Conservation (phyloP, 2,797 vertebrate species). For the Gephyroberyx darwinii region DNA sequence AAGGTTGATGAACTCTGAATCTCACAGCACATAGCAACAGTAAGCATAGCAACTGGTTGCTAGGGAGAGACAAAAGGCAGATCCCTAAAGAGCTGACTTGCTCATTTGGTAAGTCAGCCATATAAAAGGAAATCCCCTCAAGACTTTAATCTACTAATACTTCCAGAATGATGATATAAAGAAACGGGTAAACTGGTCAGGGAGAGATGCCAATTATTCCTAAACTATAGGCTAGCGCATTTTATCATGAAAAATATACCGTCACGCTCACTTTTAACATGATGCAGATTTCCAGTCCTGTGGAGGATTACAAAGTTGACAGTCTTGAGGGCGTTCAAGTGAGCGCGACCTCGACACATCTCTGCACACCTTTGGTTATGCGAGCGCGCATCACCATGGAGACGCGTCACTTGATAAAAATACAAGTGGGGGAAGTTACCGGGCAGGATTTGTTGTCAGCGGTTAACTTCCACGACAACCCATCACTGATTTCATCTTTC, state of each 20-base stretch:
- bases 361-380: neutral
- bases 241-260: neutral
- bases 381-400: slow-evolving; percentile 34
- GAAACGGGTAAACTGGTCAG: slow-evolving; percentile 12
- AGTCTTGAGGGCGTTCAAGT: neutral
- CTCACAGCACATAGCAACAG: slow-evolving; percentile 68
- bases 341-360: neutral
- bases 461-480: neutral
- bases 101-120: slow-evolving; percentile 82
- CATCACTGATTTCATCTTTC: neutral
- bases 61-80: slow-evolving; percentile 80
- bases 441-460: neutral
- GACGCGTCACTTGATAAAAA: slow-evolving; percentile 29
- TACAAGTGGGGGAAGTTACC: neutral
- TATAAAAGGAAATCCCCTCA: slow-evolving; percentile 81
- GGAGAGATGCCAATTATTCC: neutral
- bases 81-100: slow-evolving; percentile 76
- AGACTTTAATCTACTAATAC: slow-evolving; percentile 76
- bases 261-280: neutral
- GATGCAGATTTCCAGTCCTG: neutral
- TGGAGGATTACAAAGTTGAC: slow-evolving; percentile 13
- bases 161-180: slow-evolving; percentile 78
- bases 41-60: slow-evolving; percentile 83
- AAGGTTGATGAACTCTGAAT: slow-evolving; percentile 30
- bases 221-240: neutral